Evolutionary conservation across 2,888 invertebrate genomes (phyloP), one percentile per base, ranked within the genome.

Genomic region (Drosophila basisetae): DNA sequence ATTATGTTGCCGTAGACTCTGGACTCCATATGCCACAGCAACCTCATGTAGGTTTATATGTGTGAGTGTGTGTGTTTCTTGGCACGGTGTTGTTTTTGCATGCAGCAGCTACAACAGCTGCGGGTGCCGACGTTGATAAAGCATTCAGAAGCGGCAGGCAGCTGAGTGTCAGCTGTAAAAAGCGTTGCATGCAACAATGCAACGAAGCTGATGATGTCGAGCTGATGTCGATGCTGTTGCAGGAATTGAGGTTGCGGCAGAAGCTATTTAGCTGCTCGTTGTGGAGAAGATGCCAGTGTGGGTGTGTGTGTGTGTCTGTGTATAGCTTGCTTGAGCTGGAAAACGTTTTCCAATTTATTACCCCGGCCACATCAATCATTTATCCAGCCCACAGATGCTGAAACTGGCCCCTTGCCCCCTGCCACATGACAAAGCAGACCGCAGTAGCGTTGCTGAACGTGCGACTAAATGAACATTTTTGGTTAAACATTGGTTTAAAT

Each of bases 291-390:
- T 68, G 68, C 55, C 70, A 35, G 61, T 28, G 37, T 58, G 22
- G 22, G 43, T 59, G 54, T 28, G 6, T 64, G 64, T 58, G 31
- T 50, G 49, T 52, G 52, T 52, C 30, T n/a, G 50, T 30, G 18
- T 18, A 13, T 56, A 67, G 67, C 25, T 70, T 59, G 60, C 76
- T 84, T 73, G 83, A 83, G 76, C 73, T 73, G 50, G 64, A 66
- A 78, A 86, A 84, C 87, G 91, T 92, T 92, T 91, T 91, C 91
- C 91, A 92, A 91, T 91, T 91, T 91, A 91, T 92, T 90, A 88
- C 88, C 85, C 91, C 73, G 61, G 82, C 76, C 82, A 83, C 84
- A 91, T 88, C 88, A 84, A 88, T 89, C 91, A 90, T 83, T 82
- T 71, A 78, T 74, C 84, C 82, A 83, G 68, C 67, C 73, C 78